Evolutionary conservation across 2,888 invertebrate genomes (phyloP).

Genomic region (Kuschelorhynchus macadamiae): DNA sequence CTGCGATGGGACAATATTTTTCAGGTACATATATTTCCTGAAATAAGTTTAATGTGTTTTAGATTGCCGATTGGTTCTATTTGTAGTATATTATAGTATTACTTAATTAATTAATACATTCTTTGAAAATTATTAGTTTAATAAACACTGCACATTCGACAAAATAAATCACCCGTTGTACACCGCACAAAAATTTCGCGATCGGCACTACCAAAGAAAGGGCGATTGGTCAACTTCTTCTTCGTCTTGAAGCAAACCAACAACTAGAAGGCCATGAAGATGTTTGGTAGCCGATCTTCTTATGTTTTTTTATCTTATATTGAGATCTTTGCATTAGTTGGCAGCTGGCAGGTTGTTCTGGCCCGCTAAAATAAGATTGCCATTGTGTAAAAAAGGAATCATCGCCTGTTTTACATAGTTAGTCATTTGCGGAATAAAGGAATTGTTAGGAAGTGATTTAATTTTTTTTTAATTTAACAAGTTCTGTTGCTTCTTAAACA

Average conservation of each 20-base stretch:
- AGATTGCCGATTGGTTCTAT: too few relatives aligned
- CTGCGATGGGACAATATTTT: too few relatives aligned
- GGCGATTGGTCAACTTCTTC: slow-evolving; percentile 19
- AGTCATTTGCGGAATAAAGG: slow-evolving; percentile 14
- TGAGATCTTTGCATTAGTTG: slow-evolving; percentile 36
- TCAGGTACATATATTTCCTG: too few relatives aligned
- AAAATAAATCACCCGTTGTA: too few relatives aligned
- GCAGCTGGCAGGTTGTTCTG: slow-evolving; percentile 28
- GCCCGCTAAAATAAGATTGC: slow-evolving; percentile 22
- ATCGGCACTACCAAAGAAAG: not conserved
- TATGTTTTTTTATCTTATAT: slow-evolving; percentile 35
- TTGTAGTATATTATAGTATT: too few relatives aligned
- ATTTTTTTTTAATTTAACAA: not conserved
- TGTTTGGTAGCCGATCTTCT: slow-evolving; percentile 40
- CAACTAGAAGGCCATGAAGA: slow-evolving; percentile 45
- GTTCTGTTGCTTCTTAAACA: too few relatives aligned
- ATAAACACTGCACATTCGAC: too few relatives aligned
- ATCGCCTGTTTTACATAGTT: slow-evolving; percentile 28
- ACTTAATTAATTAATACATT: too few relatives aligned
- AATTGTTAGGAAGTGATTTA: too few relatives aligned
- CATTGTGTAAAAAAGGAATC: slow-evolving; percentile 28
- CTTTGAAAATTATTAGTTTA: too few relatives aligned
- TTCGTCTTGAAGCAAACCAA: slow-evolving; percentile 28
- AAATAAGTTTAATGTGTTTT: too few relatives aligned
- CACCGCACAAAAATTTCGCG: not conserved